Evolutionary conservation across 2,113 vertebrate species (phyloP).

Genomic region (Speoplatyrhinus poulsoni): DNA sequence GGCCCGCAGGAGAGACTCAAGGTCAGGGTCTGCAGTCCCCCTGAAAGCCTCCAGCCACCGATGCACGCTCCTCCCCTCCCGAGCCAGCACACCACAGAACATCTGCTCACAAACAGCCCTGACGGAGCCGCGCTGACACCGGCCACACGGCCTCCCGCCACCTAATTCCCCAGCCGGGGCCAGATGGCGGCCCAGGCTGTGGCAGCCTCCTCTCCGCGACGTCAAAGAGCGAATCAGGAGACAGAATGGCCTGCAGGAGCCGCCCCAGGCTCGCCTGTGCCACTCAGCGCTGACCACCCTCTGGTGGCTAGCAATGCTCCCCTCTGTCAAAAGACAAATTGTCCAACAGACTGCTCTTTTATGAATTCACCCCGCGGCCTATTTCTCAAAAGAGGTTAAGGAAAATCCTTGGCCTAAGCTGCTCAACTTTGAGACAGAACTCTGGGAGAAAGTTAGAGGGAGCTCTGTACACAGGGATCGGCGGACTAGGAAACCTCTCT

Average conservation of each 20-base stretch:
- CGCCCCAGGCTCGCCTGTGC: constrained; percentile 82
- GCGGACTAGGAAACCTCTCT: constrained; percentile 1
- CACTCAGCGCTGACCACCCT: constrained; percentile 79
- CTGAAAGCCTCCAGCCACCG: constrained; percentile 76
- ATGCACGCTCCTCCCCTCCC: constrained; percentile 94
- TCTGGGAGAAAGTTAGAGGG: constrained; percentile 62
- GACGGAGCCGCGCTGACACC: constrained; percentile 93
- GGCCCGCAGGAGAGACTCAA: constrained; percentile 67
- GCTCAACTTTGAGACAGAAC: constrained; percentile 76
- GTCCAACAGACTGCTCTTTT: constrained; percentile 80
- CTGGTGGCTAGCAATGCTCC: constrained; percentile 81
- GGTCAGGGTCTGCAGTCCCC: constrained; percentile 72
- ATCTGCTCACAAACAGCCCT: constrained; percentile 99
- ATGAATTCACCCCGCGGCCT: constrained; percentile 81
- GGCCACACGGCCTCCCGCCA: constrained; percentile 70
- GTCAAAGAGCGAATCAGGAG: constrained; percentile 76
- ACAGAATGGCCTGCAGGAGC: constrained; percentile 86
- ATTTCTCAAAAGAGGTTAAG: constrained; percentile 79
- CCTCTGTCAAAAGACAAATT: constrained; percentile 95
- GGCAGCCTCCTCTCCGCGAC: constrained; percentile 48
- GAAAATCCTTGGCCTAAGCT: constrained; percentile 82
- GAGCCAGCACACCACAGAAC: constrained; percentile 95
- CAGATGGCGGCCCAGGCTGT: constrained; percentile 84
- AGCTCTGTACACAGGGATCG: constrained; percentile 34
- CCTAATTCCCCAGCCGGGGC: constrained; percentile 93